Base-by-base conservation (phyloP, 2,113 vertebrate genomes). In the Malaclemys terrapin region DNA sequence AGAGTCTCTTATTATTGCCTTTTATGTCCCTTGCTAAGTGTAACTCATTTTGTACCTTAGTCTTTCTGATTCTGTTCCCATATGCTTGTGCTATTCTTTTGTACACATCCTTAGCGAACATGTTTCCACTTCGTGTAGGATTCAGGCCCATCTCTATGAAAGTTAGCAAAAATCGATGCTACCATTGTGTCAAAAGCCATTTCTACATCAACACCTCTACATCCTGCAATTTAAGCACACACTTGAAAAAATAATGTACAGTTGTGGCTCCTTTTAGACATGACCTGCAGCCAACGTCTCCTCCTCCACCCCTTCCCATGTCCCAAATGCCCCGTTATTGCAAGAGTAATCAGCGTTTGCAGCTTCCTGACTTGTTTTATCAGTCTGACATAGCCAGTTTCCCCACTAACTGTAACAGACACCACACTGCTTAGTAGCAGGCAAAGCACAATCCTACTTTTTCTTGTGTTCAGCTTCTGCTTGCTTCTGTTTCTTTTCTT, bases 381-480 rank as follows among this genome's bases (percentile, higher is more conserved):
- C 59, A 82, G 8, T 57, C 54, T 87, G 76, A 87, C 12, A 19
- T 27, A 65, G 3, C 54, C 54, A 89, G 94, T 72, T 72, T 38
- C 65, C 56, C 69, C 17, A 50, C 35, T 17, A 16, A 82, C 17
- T 29, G 82, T 14, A 52, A 93, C 22, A 72, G 45, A 93, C 75
- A 24, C 75, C 38, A 85, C 31, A 8, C 22, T 29, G 11, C 50
- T 45, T 20, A 82, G 56, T 0, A 42, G 62, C 0, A 78, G 52
- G 69, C 49, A 14, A 38, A 87, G 5, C 42, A 56, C 17, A 86
- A 95, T 47, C 38, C 96, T 98, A 99, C 99, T 99, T 99, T 97
- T 99, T 99, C 97, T 97, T 98, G 89, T 96, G 96, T 80, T 98
- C 98, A 57, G 98, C 97, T 91, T 99, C 98, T 94, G 99, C 98